phyloP scores from a whole-genome alignment of 2,113 vertebrate species.

The Cololabis saira region DNA sequence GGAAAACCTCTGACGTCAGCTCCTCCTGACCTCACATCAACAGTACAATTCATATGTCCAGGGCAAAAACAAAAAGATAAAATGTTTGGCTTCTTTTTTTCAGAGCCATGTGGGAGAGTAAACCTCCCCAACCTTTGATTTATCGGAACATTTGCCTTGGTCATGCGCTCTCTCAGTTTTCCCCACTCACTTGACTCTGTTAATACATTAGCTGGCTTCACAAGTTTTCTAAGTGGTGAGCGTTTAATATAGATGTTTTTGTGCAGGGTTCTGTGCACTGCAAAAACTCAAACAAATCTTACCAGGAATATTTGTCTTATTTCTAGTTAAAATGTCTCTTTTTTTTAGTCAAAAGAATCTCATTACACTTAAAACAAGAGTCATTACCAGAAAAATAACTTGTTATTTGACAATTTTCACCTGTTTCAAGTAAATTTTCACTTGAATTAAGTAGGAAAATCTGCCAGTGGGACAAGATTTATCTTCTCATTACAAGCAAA shows the following conservation, averaged over 20 bases:
- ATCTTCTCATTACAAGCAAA: no score
- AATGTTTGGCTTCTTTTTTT: constrained; percentile 23
- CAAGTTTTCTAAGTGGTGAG: neutral
- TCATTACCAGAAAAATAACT: no score
- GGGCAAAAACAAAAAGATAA: constrained; percentile 16
- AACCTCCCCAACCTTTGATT: constrained; percentile 20
- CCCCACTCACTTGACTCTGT: neutral
- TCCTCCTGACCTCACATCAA: constrained; percentile 30
- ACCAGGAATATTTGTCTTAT: no score
- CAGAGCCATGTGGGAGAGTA: constrained; percentile 15
- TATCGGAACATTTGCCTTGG: constrained; percentile 11
- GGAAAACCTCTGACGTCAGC: constrained; percentile 95
- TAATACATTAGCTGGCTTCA: neutral
- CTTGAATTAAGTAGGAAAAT: no score
- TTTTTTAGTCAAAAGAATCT: no score
- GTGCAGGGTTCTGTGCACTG: neutral
- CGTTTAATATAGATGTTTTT: no score
- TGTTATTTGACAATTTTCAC: no score
- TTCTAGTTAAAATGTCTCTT: no score
- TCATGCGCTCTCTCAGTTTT: neutral
- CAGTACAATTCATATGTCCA: constrained; percentile 5
- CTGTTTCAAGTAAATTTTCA: no score
- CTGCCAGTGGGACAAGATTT: no score
- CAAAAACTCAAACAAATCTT: no score
- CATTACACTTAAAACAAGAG: no score